Evolutionary conservation across 1,140 invertebrate genomes (phyloP).

Genomic region (Cydia splendana): DNA sequence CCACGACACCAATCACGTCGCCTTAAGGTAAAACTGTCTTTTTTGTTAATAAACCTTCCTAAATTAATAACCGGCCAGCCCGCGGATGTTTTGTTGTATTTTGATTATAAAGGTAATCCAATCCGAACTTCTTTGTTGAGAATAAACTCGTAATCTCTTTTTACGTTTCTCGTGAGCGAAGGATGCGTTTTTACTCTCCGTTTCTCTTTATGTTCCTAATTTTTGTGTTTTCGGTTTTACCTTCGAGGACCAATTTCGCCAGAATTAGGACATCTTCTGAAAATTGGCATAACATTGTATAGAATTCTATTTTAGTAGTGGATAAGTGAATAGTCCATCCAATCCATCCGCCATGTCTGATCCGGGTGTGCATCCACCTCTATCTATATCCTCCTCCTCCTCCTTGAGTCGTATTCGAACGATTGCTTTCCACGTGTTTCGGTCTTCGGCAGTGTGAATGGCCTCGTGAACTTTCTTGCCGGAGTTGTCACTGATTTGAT

Average conservation of each 20-base stretch:
- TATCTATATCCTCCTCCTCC: too few relatives aligned
- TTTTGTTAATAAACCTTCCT: constrained; percentile 29
- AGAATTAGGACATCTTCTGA: too few relatives aligned
- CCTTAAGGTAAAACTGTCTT: background rate
- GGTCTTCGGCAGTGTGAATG: too few relatives aligned
- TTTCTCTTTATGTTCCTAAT: background rate
- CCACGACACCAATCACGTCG: background rate
- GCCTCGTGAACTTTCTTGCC: too few relatives aligned
- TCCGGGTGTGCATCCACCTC: constrained; percentile 54
- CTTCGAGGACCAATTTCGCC: background rate
- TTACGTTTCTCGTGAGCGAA: constrained; percentile 5
- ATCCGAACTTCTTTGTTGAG: constrained; percentile 19
- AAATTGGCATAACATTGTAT: too few relatives aligned
- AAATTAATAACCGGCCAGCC: constrained; percentile 29
- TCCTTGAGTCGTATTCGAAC: too few relatives aligned
- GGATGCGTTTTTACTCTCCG: background rate
- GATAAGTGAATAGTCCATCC: too few relatives aligned
- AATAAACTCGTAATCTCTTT: constrained; percentile 18
- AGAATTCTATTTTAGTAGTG: too few relatives aligned
- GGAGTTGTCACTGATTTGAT: too few relatives aligned
- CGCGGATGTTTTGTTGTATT: constrained; percentile 24
- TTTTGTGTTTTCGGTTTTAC: background rate
- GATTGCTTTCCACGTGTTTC: too few relatives aligned
- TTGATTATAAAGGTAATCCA: constrained; percentile 31
- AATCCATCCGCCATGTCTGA: constrained; percentile 52